Evolutionary conservation across 1,140 invertebrate species (phyloP).

Genomic region (Sitophilus oryzae): DNA sequence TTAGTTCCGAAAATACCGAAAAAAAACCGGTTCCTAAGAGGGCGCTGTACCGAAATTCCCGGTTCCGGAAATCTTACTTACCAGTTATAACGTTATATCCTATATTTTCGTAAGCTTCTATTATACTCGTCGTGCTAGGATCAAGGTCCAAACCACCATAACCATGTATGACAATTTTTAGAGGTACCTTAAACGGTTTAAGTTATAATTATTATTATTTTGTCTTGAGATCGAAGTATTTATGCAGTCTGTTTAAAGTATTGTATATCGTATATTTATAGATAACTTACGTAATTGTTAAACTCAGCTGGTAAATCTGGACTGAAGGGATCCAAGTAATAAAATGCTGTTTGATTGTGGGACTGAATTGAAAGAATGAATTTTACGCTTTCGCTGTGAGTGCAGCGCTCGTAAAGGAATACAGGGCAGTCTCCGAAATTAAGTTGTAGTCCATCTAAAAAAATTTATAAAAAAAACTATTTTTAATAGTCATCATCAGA

Average conservation of each 20-base stretch:
- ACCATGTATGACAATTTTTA: constrained; percentile 40
- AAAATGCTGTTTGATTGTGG: constrained; percentile 7
- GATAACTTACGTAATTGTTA: constrained; percentile 11
- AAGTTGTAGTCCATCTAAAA: constrained; percentile 10
- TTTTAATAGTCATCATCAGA: no score
- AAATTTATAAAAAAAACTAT: no score
- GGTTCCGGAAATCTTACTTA: no score
- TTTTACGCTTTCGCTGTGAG: constrained; percentile 25
- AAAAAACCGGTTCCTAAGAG: no score
- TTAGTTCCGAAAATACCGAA: no score
- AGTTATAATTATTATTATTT: not conserved
- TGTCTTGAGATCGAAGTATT: constrained; percentile 13
- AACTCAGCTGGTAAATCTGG: constrained; percentile 27
- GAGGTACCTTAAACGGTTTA: constrained; percentile 10
- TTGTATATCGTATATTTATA: no score
- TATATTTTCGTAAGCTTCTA: constrained; percentile 32
- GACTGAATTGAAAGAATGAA: constrained; percentile 29
- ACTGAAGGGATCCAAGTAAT: constrained; percentile 30
- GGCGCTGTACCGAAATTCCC: no score
- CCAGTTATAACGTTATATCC: constrained; percentile 38
- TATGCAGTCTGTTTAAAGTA: constrained; percentile 21
- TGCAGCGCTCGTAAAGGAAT: constrained; percentile 38
- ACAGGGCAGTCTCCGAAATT: constrained; percentile 35
- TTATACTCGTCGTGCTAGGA: constrained; percentile 32
- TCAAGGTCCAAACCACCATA: constrained; percentile 38